Percentiles rank a stretch among this genome's conserved stretches.
phyloP scores from a whole-genome alignment of 2,113 vertebrate species.

The Aplodontia rufa region DNA sequence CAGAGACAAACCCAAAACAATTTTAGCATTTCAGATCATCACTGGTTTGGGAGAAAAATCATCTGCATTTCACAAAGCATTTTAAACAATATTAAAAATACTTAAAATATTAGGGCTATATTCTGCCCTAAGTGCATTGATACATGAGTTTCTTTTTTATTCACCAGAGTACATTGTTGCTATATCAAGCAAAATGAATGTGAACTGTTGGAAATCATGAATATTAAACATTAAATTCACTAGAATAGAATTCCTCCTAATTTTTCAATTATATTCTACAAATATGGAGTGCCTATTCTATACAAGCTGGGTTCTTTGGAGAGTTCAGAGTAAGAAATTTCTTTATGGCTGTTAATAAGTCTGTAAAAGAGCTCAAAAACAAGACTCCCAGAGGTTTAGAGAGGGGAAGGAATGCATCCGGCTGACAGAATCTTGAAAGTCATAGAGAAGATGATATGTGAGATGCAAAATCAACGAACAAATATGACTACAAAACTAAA shows the following conservation, averaged over 20 bases:
- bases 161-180: background rate
- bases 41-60: background rate
- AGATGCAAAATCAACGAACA: background rate
- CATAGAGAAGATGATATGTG: background rate
- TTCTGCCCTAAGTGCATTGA: conserved; percentile 13
- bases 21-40: conserved; percentile 40
- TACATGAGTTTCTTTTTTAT: conserved; percentile 2
- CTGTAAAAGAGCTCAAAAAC: conserved; percentile 1
- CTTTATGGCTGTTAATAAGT: conserved; percentile 1
- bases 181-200: background rate
- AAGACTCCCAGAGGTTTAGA: background rate
- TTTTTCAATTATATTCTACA: conserved; percentile 37
- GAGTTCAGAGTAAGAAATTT: conserved; percentile 7
- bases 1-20: background rate
- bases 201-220: conserved; percentile 32
- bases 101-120: background rate
- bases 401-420: background rate
- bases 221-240: conserved; percentile 48
- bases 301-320: background rate
- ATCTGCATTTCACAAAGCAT: background rate
- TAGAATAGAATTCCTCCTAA: conserved; percentile 10
- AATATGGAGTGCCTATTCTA: background rate
- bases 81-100: conserved; percentile 49
- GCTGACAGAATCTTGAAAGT: background rate
- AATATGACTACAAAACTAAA: background rate